Conservation (phyloP, 2,113 vertebrate species). For the Pygoscelis antarcticus region DNA sequence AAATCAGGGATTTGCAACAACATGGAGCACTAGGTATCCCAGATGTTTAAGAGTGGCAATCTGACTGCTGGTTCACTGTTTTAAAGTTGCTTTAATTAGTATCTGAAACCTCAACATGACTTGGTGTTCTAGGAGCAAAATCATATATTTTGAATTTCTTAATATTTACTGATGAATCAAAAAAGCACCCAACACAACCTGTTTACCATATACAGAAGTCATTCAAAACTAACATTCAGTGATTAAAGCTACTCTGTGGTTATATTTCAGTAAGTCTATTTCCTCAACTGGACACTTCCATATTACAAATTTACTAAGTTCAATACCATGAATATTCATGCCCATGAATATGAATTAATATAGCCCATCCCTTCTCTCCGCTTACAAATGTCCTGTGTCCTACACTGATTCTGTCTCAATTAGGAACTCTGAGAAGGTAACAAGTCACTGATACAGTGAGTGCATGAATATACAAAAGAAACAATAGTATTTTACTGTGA, state of each 20-base stretch:
- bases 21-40: background rate
- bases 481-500: background rate
- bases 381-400: background rate
- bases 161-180: background rate
- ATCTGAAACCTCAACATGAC: background rate
- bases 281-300: background rate
- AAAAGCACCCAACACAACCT: background rate
- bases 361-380: background rate
- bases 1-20: background rate
- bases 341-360: background rate
- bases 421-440: background rate
- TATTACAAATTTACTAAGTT: background rate
- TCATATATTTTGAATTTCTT: fast-evolving
- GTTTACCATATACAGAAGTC: background rate
- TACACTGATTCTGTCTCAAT: background rate
- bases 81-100: background rate
- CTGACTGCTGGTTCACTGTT: background rate
- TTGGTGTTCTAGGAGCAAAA: background rate
- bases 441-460: background rate
- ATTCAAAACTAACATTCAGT: background rate
- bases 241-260: background rate
- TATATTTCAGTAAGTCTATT: background rate
- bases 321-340: background rate
- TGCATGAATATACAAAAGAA: background rate
- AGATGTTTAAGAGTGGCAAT: background rate